Evolutionary conservation across 2,888 invertebrate species (phyloP), one percentile per base, ranked within the genome.

Genomic region (Napeogenes sylphis): DNA sequence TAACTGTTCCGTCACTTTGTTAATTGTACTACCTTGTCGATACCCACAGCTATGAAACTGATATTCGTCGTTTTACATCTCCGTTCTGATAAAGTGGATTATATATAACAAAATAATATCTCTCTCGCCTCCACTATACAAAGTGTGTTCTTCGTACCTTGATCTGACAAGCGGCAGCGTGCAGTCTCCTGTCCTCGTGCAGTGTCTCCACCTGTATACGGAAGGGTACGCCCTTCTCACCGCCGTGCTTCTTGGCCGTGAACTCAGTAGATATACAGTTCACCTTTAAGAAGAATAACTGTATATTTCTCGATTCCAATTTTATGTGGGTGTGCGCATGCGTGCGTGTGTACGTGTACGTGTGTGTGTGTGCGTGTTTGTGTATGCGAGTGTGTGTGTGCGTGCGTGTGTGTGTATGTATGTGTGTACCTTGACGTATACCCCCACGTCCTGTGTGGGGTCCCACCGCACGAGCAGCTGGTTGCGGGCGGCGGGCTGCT

Each of bases 221-320:
- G 90, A 99, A 99, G 0, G 98, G 98, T 0, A 99, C 98, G 0
- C 99, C 99, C 80, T 99, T 99, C 86, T 99, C 99, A 1, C 99
- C 99, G 56, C 99, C 99, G 84, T 99, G 98, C 79, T 98, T 98
- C 83, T 98, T 98, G 0, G 98, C 97, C 0, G 99, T 99, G 82
- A 99, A 99, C 87, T 99, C 99, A 0, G 99, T 99, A 67, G 98
- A 98, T 76, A 99, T 99, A 84, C 98, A 98, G 87, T 99, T 97
- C 56, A 96, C 95, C 96, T 95, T 79, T 4, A 4, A 54, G 12
- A 42, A 13, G 46, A 45, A 35, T 32, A 59, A 14, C 32, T 56
- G 42, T 4, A 51, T 14, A 42, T 6, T 10, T 42, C 10, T 42
- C 42, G 3, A 42, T 42, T 10, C 42, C 12, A 10, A 42, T 42